These are phyloP conservation scores for Chrysomela aeneicollis DNA, from an alignment of 2,888 invertebrate genomes.

Conservation along the genomic window DNA sequence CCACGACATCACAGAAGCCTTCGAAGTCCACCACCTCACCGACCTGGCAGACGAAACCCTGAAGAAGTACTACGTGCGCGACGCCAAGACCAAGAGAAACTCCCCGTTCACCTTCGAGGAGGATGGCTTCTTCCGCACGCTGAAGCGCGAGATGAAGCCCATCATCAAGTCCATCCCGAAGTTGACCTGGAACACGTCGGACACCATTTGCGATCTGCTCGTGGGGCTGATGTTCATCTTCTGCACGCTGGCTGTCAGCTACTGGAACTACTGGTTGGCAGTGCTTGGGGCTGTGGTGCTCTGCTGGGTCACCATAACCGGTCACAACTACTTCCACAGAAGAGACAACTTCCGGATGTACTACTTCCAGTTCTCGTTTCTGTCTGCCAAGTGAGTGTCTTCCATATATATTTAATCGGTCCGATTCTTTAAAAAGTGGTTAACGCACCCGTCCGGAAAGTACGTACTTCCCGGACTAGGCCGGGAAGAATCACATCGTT, in stretches of 20 bases:
- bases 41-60: constrained; percentile 65
- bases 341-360: constrained; percentile 82
- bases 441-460: no score
- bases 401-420: no score
- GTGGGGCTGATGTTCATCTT: constrained; percentile 52
- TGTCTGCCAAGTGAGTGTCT: constrained; percentile 69
- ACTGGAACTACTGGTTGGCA: constrained; percentile 60
- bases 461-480: no score
- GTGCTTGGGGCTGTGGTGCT: constrained; percentile 67
- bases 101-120: constrained; percentile 77
- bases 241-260: constrained; percentile 48
- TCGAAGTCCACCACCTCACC: constrained; percentile 76
- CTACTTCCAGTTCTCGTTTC: constrained; percentile 73
- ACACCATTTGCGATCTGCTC: constrained; percentile 59
- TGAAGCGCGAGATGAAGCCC: constrained; percentile 67
- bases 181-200: constrained; percentile 52
- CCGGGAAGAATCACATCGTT: no score
- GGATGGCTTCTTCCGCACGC: constrained; percentile 76
- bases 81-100: constrained; percentile 70
- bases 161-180: constrained; percentile 65
- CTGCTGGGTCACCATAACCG: constrained; percentile 67
- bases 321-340: constrained; percentile 82
- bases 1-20: constrained; percentile 82
- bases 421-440: no score
- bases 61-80: constrained; percentile 71